Evolutionary conservation across 1,140 invertebrate species (phyloP), one percentile per base, ranked within the genome.

Genomic region (Frieseomelitta varia): DNA sequence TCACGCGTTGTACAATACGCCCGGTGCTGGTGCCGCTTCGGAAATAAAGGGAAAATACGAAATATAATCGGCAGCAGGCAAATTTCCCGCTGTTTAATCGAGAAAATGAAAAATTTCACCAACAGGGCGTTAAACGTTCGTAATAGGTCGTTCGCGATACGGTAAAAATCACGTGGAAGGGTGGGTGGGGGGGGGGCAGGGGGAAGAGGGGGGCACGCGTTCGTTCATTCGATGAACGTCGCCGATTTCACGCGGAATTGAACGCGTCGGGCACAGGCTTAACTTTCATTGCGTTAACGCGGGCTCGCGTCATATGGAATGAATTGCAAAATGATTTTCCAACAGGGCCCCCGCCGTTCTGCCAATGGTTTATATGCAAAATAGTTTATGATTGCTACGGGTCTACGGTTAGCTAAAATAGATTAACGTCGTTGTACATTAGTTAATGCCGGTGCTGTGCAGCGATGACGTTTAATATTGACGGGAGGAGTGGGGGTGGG

Each of bases 361-460:
- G 19, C 85, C 81, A 87, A 90, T 72, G 79, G 88, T 90, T 89
- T 90, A 84, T 91, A 91, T 91, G 90, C 85, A 90, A 90, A 91
- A 91, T 91, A 88, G 90, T 91, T 91, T 91, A 91, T 90, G 88
- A 91, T 91, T 90, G 90, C 85, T 88, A 85, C 81, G 87, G 87
- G 88, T 83, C 85, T 85, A 86, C 87, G 82, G 86, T 91, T 90
- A 85, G 83, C 87, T 91, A 91, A 91, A 91, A 91, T 87, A 89
- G 90, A 91, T 91, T 91, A 91, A 91, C 87, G 91, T 91, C 91
- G 87, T 89, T 85, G 84, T 85, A 87, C 86, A 91, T 91, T 91
- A 91, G 91, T 91, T 91, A 91, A 91, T 90, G 84, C 84, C 87
- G 71, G 79, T 12, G 27, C 81, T 68, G 81, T 72, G 79, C 81